Evolutionary conservation across 2,888 invertebrate species (phyloP), one percentile per base, ranked within the genome.

Genomic region (Eugnorisma glareosa): DNA sequence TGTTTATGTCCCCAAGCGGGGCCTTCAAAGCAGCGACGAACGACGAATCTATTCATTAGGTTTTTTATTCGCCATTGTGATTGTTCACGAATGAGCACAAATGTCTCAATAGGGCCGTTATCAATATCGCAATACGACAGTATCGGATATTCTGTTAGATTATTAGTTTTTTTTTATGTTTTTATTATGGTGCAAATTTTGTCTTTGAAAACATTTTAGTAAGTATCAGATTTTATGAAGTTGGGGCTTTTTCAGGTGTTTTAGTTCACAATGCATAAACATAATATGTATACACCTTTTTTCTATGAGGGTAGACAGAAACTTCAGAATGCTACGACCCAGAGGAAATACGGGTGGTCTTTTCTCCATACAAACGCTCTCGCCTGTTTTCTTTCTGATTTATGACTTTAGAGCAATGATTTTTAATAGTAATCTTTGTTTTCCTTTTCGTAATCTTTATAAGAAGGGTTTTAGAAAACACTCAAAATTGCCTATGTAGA

Each of bases 41-140:
- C 89, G 88, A 89, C 90, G 89, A 88, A 91, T 90, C 92, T 91
- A 93, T 93, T 93, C 91, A 93, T 93, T 93, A 91, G 71, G 73
- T 86, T 92, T 88, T 93, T 92, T 92, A 89, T 89, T 81, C 79
- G 75, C 85, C 81, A 88, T 91, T 89, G 89, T 92, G 72, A 84
- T 82, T 73, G 79, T 77, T 85, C 73, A 73, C 82, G 79, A 85
- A 87, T 88, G 80, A 71, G 79, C 72, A 87, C 78, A 70, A 88
- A 77, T 64, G 61, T 64, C 75, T 83, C 77, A 77, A 81, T 80
- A 70, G 67, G 83, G 43, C 40, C n/a, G 66, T 86, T 81, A 40
- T 80, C 40, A 79, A 77, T 83, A 72, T 77, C 43, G 31, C 73
- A 67, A 73, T 76, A 77, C 51, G 77, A 45, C 54, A 67, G 64